Percentiles rank a stretch among this genome's conserved stretches.
Conservation (phyloP, 2,888 invertebrate genomes). For the Tricholauxania praeusta region DNA sequence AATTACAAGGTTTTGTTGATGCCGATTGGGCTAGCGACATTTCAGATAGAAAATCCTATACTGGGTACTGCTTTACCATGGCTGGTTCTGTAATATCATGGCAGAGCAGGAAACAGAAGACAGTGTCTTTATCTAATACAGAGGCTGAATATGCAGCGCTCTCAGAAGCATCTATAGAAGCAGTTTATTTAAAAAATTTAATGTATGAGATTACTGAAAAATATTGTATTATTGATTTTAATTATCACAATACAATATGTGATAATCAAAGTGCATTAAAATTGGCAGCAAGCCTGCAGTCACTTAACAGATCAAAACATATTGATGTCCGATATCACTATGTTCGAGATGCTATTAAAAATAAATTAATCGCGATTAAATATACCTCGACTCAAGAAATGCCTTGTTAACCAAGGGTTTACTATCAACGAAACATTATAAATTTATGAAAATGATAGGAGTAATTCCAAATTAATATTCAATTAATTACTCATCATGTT, state of each 20-base stretch:
- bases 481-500: too few relatives aligned
- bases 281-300: neutral
- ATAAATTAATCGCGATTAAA: neutral
- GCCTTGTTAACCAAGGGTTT: conserved; percentile 3
- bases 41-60: conserved; percentile 23
- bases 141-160: conserved; percentile 36
- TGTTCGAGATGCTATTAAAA: too few relatives aligned
- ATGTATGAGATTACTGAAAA: neutral
- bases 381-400: conserved; percentile 2
- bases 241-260: too few relatives aligned
- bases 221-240: neutral
- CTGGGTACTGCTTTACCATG: conserved; percentile 20
- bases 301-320: too few relatives aligned
- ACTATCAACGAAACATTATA: conserved; percentile 4
- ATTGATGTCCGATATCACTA: too few relatives aligned
- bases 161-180: conserved; percentile 32
- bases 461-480: too few relatives aligned
- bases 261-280: conserved; percentile 7
- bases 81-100: conserved; percentile 15
- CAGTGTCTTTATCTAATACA: conserved; percentile 25
- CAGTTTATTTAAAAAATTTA: conserved; percentile 15
- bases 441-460: conserved; percentile 4
- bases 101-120: conserved; percentile 21
- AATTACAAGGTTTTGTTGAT: conserved; percentile 3
- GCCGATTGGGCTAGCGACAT: conserved; percentile 16